Conservation (phyloP, 2,797 vertebrate species). For the Smutsia temminckii region DNA sequence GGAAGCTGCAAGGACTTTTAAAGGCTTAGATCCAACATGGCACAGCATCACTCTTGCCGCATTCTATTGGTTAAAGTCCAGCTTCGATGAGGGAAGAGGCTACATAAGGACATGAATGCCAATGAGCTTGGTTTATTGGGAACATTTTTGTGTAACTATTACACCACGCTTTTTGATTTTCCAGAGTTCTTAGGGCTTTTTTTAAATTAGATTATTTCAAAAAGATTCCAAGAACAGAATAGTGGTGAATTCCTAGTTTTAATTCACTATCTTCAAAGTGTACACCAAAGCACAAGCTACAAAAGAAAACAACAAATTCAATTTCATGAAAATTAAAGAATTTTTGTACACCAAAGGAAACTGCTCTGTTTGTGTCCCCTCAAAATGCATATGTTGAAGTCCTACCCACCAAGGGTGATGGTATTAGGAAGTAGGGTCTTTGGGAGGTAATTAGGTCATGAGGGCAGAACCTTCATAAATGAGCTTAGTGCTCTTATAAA, state of each 20-base stretch:
- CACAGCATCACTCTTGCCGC: background rate
- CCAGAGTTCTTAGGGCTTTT: background rate
- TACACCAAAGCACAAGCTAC: background rate
- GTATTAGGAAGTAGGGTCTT: background rate
- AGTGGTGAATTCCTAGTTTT: background rate
- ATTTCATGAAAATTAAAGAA: background rate
- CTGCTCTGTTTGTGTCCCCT: background rate
- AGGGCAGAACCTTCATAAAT: background rate
- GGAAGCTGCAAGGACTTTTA: background rate
- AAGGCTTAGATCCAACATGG: background rate
- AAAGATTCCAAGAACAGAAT: background rate
- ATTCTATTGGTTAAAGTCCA: background rate
- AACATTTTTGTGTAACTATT: background rate
- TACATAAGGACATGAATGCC: background rate
- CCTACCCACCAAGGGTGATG: background rate
- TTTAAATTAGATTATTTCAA: background rate
- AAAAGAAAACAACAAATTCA: background rate
- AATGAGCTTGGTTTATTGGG: background rate
- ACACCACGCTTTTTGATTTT: background rate
- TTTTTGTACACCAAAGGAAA: background rate
- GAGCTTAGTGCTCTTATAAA: background rate
- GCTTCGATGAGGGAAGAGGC: background rate
- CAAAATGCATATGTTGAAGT: background rate
- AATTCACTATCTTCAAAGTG: background rate
- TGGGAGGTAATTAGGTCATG: background rate